Conservation (phyloP, 1,140 invertebrate species). For the Drusus annulatus region DNA sequence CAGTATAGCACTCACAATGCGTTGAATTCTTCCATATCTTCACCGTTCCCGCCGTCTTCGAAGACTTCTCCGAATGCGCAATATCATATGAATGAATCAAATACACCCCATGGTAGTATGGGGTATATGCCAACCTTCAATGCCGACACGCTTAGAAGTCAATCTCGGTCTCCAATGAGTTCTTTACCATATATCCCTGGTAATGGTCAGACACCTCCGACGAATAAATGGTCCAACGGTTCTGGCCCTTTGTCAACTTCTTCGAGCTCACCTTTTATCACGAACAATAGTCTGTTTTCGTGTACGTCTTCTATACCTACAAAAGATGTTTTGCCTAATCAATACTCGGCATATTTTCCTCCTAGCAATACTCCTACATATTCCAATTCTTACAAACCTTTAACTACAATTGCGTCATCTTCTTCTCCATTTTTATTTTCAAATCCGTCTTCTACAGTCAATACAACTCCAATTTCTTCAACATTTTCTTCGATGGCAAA, state of each 20-base stretch:
- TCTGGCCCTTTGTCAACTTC: background rate
- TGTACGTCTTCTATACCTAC: background rate
- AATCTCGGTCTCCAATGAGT: conserved; percentile 29
- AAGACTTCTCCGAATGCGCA: background rate
- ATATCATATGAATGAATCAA: background rate
- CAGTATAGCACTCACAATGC: conserved; percentile 6
- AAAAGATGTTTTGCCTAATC: conserved; percentile 10
- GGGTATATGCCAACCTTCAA: conserved; percentile 26
- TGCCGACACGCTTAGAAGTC: background rate
- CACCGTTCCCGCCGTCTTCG: background rate
- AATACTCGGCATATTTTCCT: conserved; percentile 17
- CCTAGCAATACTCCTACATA: conserved; percentile 14
- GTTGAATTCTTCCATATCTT: conserved; percentile 26
- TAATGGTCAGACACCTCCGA: background rate
- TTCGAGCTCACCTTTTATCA: background rate
- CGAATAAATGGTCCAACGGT: background rate
- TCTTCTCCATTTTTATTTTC: conserved; percentile 25
- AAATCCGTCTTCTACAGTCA: background rate
- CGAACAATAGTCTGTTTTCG: background rate
- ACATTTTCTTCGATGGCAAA: conserved; percentile 13
- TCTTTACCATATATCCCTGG: conserved; percentile 40
- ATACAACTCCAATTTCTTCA: conserved; percentile 21
- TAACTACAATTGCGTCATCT: conserved; percentile 5
- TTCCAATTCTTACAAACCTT: conserved; percentile 18
- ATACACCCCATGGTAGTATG: conserved; percentile 6